phyloP scores from a whole-genome alignment of 2,888 invertebrate genomes.

The Drosophila sordidapex region DNA sequence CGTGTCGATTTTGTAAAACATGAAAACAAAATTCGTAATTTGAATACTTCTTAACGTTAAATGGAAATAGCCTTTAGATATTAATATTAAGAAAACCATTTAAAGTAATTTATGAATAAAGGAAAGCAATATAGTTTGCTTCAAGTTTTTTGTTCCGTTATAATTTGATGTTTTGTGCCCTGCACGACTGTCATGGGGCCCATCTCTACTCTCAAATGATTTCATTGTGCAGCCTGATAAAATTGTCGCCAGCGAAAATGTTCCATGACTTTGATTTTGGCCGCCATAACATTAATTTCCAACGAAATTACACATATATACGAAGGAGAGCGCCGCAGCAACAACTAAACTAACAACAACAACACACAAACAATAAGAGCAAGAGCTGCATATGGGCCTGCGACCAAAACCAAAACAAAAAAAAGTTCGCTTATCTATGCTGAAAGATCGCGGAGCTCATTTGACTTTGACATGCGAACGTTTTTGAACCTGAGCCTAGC shows the following conservation, averaged over 20 bases:
- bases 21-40: neutral
- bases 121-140: neutral
- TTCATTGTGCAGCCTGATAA: conserved; percentile 82
- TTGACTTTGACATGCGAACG: conserved; percentile 49
- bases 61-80: neutral
- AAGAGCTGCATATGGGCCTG: conserved; percentile 28
- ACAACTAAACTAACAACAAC: conserved; percentile 21
- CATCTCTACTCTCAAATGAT: conserved; percentile 56
- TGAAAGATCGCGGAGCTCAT: conserved; percentile 73
- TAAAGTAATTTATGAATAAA: neutral
- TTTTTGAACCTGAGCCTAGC: conserved; percentile 49
- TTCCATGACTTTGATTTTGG: conserved; percentile 80
- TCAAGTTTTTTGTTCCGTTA: neutral
- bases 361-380: conserved; percentile 30
- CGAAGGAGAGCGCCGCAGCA: conserved; percentile 24
- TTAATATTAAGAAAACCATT: neutral
- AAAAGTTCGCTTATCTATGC: conserved; percentile 72
- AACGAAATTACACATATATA: conserved; percentile 71
- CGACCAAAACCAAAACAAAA: conserved; percentile 31
- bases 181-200: conserved; percentile 12
- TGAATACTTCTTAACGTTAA: neutral
- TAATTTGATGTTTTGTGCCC: neutral
- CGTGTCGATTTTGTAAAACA: neutral
- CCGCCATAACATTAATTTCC: conserved; percentile 81
- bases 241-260: conserved; percentile 82